These are phyloP conservation scores for Conchocele bisecta DNA, from an alignment of 2,888 invertebrate genomes.

Conservation along the genomic window DNA sequence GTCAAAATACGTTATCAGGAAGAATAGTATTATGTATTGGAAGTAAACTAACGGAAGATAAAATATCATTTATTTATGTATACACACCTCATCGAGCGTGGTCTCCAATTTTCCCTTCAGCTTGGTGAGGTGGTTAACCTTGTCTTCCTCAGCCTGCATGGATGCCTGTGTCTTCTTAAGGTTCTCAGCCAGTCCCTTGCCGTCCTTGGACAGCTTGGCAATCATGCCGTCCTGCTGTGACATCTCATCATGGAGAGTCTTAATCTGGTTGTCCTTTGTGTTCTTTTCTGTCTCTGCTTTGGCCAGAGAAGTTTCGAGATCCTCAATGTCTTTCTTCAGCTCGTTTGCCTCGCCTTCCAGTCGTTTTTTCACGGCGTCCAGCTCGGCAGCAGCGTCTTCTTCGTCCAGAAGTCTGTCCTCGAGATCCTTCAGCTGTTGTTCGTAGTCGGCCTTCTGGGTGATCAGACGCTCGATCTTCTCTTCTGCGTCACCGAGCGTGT, in stretches of 20 bases:
- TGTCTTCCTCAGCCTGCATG: slow-evolving; percentile 95
- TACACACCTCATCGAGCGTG: slow-evolving; percentile 96
- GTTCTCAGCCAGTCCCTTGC: slow-evolving; percentile 96
- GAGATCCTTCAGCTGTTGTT: slow-evolving; percentile 96
- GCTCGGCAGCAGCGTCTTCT: slow-evolving; percentile 97
- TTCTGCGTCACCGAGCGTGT: slow-evolving; percentile 94
- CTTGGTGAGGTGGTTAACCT: slow-evolving; percentile 99
- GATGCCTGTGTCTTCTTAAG: slow-evolving; percentile 83
- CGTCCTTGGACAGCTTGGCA: slow-evolving; percentile 99
- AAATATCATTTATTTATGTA: too few species aligned
- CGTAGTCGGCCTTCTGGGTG: slow-evolving; percentile 98
- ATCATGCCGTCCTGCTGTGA: slow-evolving; percentile 99
- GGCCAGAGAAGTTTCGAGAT: slow-evolving; percentile 92
- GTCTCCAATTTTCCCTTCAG: slow-evolving; percentile 97
- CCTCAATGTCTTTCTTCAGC: slow-evolving; percentile 99
- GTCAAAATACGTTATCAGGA: too few species aligned
- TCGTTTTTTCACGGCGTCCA: slow-evolving; percentile 98
- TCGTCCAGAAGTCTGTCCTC: slow-evolving; percentile 98
- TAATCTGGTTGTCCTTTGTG: slow-evolving; percentile 98
- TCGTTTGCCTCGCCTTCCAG: slow-evolving; percentile 97
- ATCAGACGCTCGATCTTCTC: slow-evolving; percentile 96
- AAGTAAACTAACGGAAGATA: too few species aligned
- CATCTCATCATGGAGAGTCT: slow-evolving; percentile 93
- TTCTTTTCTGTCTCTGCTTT: slow-evolving; percentile 95
- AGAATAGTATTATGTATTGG: too few species aligned